Evolutionary conservation across 2,888 invertebrate genomes (phyloP).

Genomic region (Dicyrtoma fusca): DNA sequence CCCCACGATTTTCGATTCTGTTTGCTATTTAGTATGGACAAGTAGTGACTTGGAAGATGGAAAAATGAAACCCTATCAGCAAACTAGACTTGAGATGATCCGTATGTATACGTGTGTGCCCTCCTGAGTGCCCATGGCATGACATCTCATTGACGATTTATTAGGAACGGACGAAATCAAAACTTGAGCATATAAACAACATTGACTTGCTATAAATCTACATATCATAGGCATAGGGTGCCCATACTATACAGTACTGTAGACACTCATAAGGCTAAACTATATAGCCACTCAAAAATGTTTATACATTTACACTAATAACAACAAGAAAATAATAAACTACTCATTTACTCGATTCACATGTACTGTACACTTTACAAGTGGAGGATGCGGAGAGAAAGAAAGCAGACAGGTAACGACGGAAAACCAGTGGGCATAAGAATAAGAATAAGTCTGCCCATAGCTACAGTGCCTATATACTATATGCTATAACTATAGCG

Average conservation of each 20-base stretch:
- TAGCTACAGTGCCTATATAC: background rate
- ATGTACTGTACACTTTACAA: background rate
- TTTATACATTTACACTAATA: too few relatives aligned
- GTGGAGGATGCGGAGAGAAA: background rate
- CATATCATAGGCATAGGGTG: background rate
- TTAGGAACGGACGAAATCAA: conserved; percentile 19
- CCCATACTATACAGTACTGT: too few relatives aligned
- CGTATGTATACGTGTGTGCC: background rate
- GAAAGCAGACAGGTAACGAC: background rate
- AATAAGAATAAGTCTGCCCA: too few relatives aligned
- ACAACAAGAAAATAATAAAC: too few relatives aligned
- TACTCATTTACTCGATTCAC: too few relatives aligned
- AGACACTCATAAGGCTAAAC: too few relatives aligned
- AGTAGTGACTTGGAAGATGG: background rate
- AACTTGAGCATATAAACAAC: conserved; percentile 12
- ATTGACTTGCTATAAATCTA: background rate
- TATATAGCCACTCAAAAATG: too few relatives aligned
- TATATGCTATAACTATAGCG: background rate
- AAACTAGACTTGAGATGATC: too few relatives aligned
- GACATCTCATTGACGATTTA: conserved; percentile 34
- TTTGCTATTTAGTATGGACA: conserved; percentile 22
- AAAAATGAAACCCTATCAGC: too few relatives aligned
- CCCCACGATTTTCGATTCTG: too few relatives aligned
- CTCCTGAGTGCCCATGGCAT: conserved; percentile 15
- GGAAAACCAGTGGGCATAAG: too few relatives aligned